Evolutionary conservation across 2,797 vertebrate genomes (phyloP).

Genomic region (Anabacerthia variegaticeps): DNA sequence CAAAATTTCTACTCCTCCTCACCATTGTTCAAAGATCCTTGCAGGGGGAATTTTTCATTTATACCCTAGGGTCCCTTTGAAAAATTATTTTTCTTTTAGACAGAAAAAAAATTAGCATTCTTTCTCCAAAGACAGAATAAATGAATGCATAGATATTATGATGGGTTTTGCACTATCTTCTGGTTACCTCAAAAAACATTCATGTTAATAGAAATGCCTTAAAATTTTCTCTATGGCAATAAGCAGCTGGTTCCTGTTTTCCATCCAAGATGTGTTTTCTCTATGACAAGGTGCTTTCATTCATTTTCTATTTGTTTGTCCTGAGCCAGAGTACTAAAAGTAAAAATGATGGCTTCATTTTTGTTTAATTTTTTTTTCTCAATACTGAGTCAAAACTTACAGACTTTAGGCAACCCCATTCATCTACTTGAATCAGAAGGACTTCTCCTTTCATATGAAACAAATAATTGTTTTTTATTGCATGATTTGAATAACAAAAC

Average conservation of each 20-base stretch:
- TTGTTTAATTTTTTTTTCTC: background rate
- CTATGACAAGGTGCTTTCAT: background rate
- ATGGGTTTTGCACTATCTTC: background rate
- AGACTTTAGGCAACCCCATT: background rate
- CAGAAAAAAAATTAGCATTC: background rate
- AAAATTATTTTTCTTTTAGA: background rate
- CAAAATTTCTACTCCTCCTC: background rate
- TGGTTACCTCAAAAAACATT: background rate
- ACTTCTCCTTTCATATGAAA: background rate
- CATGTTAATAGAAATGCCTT: background rate
- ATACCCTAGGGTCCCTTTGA: background rate
- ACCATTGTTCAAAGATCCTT: background rate
- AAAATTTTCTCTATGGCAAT: background rate
- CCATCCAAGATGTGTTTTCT: background rate
- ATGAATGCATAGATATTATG: background rate
- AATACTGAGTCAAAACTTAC: background rate
- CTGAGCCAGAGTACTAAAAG: background rate
- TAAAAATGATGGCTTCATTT: constrained; percentile 16
- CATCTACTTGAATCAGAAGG: background rate
- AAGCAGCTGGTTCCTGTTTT: background rate
- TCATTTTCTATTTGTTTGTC: background rate
- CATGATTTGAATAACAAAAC: constrained; percentile 10
- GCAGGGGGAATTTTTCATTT: background rate
- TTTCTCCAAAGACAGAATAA: background rate
- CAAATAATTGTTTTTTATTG: background rate